Percentiles rank a stretch among this genome's conserved stretches.
These are phyloP conservation scores for Limnothrissa miodon DNA, from an alignment of 2,113 vertebrate species.

Conservation along the genomic window DNA sequence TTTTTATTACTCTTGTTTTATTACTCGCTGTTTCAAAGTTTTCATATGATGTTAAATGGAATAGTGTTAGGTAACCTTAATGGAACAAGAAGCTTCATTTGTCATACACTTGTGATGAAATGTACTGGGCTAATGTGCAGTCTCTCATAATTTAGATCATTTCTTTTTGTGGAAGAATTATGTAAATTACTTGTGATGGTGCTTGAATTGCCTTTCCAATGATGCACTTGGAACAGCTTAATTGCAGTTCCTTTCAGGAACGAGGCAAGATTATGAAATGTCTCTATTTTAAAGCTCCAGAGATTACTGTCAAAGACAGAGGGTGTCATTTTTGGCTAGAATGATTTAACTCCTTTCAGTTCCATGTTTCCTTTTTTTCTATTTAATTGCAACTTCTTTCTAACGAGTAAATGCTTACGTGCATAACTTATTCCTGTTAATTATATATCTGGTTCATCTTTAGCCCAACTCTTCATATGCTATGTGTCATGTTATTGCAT, in stretches of 20 bases:
- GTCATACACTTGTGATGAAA: no score
- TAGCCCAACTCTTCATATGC: not conserved
- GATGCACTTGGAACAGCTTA: not conserved
- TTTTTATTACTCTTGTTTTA: not conserved
- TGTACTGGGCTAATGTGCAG: no score
- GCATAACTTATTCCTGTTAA: not conserved
- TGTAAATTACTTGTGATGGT: no score
- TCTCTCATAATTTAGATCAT: no score
- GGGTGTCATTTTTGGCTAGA: conserved; percentile 51
- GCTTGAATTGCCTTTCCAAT: not conserved
- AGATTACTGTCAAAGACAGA: conserved; percentile 23
- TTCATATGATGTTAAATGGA: not conserved
- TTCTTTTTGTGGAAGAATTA: no score
- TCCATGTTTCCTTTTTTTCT: not conserved
- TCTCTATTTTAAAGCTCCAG: not conserved
- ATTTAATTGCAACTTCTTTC: not conserved
- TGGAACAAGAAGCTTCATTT: no score
- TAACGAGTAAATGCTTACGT: not conserved
- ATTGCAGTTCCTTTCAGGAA: not conserved
- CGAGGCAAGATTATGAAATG: not conserved
- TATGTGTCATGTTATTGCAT: not conserved
- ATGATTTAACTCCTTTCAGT: not conserved
- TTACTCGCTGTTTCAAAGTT: not conserved
- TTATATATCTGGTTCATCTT: not conserved
- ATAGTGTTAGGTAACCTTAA: not conserved